Percentiles rank a stretch among this genome's conserved stretches.
Evolutionary conservation across 2,113 vertebrate species (phyloP).

Genomic region (Platichthys flesus): DNA sequence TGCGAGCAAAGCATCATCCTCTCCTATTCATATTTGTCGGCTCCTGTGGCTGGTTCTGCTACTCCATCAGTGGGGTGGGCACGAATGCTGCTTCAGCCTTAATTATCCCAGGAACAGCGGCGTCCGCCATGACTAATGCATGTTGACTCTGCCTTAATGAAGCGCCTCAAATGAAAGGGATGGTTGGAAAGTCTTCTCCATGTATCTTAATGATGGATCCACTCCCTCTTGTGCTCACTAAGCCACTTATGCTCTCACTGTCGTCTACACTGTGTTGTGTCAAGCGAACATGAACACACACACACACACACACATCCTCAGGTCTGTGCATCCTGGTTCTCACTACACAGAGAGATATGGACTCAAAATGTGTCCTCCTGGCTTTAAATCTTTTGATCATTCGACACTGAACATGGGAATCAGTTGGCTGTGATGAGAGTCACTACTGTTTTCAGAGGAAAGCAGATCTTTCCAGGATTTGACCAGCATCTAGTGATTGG

Average conservation of each 20-base stretch:
- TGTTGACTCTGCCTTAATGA: conserved; percentile 79
- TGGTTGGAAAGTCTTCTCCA: conserved; percentile 50
- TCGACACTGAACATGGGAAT: conserved; percentile 6
- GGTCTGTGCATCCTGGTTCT: conserved; percentile 13
- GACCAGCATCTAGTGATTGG: neutral
- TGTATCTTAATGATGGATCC: conserved; percentile 74
- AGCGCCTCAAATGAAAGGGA: conserved; percentile 67
- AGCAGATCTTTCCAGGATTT: too few relatives aligned
- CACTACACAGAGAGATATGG: conserved; percentile 42
- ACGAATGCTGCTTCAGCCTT: conserved; percentile 43
- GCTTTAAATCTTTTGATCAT: conserved; percentile 32
- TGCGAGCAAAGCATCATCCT: neutral
- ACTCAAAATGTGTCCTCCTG: neutral
- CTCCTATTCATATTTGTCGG: conserved; percentile 1
- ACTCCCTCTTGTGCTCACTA: conserved; percentile 20
- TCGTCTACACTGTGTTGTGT: conserved; percentile 28
- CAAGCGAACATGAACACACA: conserved; percentile 17
- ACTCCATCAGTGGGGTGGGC: conserved; percentile 36
- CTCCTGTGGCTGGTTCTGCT: conserved; percentile 27
- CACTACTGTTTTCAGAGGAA: neutral
- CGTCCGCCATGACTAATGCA: conserved; percentile 69
- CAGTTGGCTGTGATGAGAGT: conserved; percentile 3
- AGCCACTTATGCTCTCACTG: conserved; percentile 2
- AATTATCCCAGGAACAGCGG: conserved; percentile 58
- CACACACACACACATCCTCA: neutral